A percentile compares a stretch with the other conserved stretches of the same genome.
phyloP scores from a whole-genome alignment of 2,113 vertebrate species.

The Lates calcarifer region DNA sequence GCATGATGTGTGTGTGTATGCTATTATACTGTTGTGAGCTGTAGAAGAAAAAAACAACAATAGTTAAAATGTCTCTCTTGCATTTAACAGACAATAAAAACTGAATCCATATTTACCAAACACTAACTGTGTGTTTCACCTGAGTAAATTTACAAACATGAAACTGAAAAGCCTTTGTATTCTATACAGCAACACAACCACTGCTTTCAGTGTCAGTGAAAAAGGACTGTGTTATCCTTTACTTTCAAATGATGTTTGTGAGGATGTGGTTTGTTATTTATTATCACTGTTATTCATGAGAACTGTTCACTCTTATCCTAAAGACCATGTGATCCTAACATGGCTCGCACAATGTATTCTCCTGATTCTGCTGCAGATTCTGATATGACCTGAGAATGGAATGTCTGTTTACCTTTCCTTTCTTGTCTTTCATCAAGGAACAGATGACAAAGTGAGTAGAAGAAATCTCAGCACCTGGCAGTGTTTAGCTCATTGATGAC shows the following conservation, averaged over 20 bases:
- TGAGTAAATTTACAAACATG: background rate
- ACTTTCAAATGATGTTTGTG: too few species aligned
- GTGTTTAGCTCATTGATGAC: too few species aligned
- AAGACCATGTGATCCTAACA: background rate
- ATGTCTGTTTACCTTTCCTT: background rate
- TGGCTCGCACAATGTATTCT: background rate
- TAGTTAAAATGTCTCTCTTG: background rate
- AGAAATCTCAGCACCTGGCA: too few species aligned
- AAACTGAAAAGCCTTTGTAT: background rate
- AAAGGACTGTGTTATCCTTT: too few species aligned
- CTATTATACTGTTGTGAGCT: background rate
- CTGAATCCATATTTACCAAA: background rate
- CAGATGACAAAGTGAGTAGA: too few species aligned
- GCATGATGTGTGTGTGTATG: background rate
- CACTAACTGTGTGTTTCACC: background rate
- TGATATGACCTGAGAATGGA: background rate
- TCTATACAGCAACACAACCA: background rate
- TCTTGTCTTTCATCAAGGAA: too few species aligned
- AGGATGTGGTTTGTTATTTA: too few species aligned
- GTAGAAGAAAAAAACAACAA: background rate
- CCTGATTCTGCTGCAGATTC: constrained; percentile 22
- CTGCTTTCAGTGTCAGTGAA: background rate
- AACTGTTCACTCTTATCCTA: background rate
- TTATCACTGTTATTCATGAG: background rate
- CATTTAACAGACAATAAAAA: background rate